phyloP scores from a whole-genome alignment of 2,797 vertebrate genomes.

The Gila robusta region DNA sequence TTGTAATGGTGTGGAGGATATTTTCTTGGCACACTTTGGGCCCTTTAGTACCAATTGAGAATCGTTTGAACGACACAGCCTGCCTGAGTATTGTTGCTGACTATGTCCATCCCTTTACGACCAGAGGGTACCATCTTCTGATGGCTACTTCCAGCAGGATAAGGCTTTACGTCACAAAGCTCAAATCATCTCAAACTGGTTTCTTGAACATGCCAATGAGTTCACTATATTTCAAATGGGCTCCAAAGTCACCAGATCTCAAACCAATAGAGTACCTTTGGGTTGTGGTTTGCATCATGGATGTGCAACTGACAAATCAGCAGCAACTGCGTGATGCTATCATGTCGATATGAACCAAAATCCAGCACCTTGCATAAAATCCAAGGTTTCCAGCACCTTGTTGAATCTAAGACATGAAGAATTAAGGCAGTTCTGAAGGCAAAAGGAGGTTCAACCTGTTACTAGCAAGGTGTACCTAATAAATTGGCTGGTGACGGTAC shows the following conservation, averaged over 20 bases:
- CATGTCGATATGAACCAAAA: slow-evolving; percentile 49
- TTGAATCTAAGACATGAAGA: background rate
- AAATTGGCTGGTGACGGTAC: background rate
- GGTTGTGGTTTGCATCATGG: slow-evolving; percentile 62
- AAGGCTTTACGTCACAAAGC: slow-evolving; percentile 32
- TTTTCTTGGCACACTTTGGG: background rate
- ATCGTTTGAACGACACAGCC: background rate
- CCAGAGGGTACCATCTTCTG: slow-evolving; percentile 30
- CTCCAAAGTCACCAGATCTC: slow-evolving; percentile 33
- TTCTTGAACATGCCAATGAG: background rate
- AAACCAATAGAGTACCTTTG: slow-evolving; percentile 54
- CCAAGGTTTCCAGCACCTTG: background rate
- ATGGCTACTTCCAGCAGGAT: slow-evolving; percentile 53
- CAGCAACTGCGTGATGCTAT: slow-evolving; percentile 64
- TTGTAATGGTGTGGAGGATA: background rate
- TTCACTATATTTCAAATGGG: background rate
- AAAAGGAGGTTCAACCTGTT: background rate
- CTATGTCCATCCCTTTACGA: background rate
- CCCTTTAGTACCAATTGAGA: background rate
- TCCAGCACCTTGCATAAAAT: too few relatives aligned
- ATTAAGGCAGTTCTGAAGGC: background rate
- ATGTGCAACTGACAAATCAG: slow-evolving; percentile 72
- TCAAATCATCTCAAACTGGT: slow-evolving; percentile 22
- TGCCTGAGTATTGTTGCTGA: background rate
- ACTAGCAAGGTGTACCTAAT: background rate